Evolutionary conservation across 2,113 vertebrate genomes (phyloP).

Genomic region (Hymenochirus boettgeri): DNA sequence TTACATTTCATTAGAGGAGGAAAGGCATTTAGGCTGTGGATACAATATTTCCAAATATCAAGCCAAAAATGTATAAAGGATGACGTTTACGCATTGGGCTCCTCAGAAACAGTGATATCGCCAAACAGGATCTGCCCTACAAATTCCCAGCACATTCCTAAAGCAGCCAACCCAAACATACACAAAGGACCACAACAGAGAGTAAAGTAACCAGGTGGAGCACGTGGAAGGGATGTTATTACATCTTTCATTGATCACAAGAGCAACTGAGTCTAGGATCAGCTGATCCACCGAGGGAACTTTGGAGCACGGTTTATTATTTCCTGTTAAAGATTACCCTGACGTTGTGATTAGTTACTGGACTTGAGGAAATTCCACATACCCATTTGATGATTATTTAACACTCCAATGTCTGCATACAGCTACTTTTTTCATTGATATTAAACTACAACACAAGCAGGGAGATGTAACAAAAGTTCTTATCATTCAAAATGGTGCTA

Average conservation of each 20-base stretch:
- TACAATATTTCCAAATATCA: conserved; percentile 55
- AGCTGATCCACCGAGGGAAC: conserved; percentile 6
- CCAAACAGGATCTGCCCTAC: conserved; percentile 30
- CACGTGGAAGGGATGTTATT: conserved; percentile 7
- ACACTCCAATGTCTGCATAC: too few species aligned
- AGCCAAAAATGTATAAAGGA: conserved; percentile 54
- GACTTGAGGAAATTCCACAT: too few species aligned
- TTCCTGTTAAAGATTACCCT: conserved; percentile 30
- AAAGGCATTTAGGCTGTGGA: conserved; percentile 59
- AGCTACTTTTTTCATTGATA: too few species aligned
- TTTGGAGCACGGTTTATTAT: conserved; percentile 17
- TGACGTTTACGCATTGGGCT: conserved; percentile 23
- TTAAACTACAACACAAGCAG: too few species aligned
- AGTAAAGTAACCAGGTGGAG: conserved; percentile 37
- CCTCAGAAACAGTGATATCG: conserved; percentile 26
- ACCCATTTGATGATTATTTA: too few species aligned
- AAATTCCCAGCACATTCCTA: conserved; percentile 25
- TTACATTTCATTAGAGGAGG: conserved; percentile 59
- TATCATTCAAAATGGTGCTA: too few species aligned
- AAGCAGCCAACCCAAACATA: conserved; percentile 47
- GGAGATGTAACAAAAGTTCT: too few species aligned
- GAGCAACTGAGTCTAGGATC: conserved; percentile 32
- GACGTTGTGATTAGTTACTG: not conserved
- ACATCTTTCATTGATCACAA: not conserved
- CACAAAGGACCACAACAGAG: conserved; percentile 16